phyloP scores from a whole-genome alignment of 2,888 invertebrate genomes.

The Dryadula phaetusa region DNA sequence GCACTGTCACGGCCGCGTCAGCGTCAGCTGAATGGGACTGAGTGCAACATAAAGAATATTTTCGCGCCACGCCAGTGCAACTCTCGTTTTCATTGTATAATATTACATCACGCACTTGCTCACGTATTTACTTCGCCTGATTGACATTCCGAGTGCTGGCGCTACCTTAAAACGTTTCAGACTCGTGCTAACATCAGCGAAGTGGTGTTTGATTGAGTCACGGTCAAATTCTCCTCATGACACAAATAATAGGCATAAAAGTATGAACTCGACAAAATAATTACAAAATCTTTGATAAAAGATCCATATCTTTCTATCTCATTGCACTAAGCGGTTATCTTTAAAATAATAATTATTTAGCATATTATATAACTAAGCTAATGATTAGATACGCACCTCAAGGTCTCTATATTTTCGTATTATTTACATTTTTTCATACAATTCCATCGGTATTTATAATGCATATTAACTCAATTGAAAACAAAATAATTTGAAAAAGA shows the following conservation, averaged over 20 bases:
- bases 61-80: conserved; percentile 61
- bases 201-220: not conserved
- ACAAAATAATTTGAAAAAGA: not conserved
- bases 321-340: not conserved
- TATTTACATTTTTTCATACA: not conserved
- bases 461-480: not conserved
- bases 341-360: not conserved
- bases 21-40: conserved; percentile 73
- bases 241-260: not conserved
- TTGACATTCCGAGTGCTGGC: conserved; percentile 55
- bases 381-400: conserved; percentile 4
- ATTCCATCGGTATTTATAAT: not conserved
- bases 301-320: not conserved
- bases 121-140: conserved; percentile 60
- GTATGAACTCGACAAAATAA: not conserved
- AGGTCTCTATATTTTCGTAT: conserved; percentile 12
- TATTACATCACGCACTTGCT: conserved; percentile 64
- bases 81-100: conserved; percentile 74
- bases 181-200: conserved; percentile 25
- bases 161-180: conserved; percentile 37
- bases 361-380: not conserved
- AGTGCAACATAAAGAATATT: conserved; percentile 66
- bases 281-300: not conserved
- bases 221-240: not conserved
- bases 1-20: conserved; percentile 70